Base-by-base conservation (phyloP, 2,113 vertebrate species). In the Hippotragus niger region DNA sequence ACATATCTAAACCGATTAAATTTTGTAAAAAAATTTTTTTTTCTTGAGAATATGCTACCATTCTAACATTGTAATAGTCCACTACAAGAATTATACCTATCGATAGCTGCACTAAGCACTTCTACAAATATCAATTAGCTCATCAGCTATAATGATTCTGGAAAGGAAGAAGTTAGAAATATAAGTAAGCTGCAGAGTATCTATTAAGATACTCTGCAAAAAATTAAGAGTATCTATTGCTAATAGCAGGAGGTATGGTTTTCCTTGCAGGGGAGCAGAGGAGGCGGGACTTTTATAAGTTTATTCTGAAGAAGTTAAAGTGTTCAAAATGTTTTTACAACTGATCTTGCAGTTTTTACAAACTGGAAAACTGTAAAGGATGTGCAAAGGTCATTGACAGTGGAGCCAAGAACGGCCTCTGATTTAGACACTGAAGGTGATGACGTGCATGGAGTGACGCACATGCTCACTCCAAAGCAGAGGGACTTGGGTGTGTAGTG, bases 251-350 rank as follows among this genome's bases (percentile, higher is more conserved):
- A 64, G 67, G 19, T 40, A 14, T 71, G 9, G 12, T 31, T 71
- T 36, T 23, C 6, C 4, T 40, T 40, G 4, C 0, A 1, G n/a
- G 62, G 29, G 27, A 13, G 58, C 27, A 29, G 27, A 6, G 60
- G 31, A 7, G 6, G 15, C 0, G 2, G 10, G 64, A 94, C n/a
- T 86, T 94, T 50, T 58, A 60, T 92, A n/a, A n/a, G 47, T 84
- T 82, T 90, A 86, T 81, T 45, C 47, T 52, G 50, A 85, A 71
- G 14, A 82, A 80, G 33, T 88, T 40, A 19, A 87, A 76, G 12
- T 60, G 16, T 52, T 33, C 2, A 52, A 84, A 78, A 47, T 23
- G 6, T n/a, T 40, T 74, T 57, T 60, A 67, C 9, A 55, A 57
- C 25, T 45, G 85, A 81, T 31, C 7, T 23, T 25, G 13, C 19